Evolutionary conservation across 2,113 vertebrate genomes (phyloP).

Genomic region (Hydrochoerus hydrochaeris): DNA sequence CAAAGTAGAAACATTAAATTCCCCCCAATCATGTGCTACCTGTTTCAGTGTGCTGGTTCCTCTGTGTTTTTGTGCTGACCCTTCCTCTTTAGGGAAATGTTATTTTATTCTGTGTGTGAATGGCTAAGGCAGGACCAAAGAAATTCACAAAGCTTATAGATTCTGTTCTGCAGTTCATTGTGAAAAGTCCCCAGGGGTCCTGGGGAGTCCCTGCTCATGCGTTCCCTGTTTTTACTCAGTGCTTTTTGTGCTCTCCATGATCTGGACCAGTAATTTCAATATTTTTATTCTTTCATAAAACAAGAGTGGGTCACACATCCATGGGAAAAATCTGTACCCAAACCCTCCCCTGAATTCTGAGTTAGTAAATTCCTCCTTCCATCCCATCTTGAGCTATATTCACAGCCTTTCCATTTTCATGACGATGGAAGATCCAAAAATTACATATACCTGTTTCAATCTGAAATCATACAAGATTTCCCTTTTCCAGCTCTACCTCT

Average conservation of each 20-base stretch:
- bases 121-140: neutral
- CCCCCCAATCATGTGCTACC: neutral
- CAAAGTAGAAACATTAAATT: neutral
- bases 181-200: neutral
- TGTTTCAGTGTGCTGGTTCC: neutral
- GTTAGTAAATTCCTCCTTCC: neutral
- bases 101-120: neutral
- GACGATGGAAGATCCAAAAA: no score
- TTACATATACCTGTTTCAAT: no score
- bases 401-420: no score
- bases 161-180: neutral
- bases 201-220: neutral
- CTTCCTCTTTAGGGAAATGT: neutral
- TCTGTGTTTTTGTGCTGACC: neutral
- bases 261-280: neutral
- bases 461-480: no score
- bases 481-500: no score
- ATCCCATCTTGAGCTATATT: no score
- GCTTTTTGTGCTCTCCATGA: neutral
- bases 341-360: neutral
- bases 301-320: neutral
- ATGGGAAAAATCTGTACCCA: neutral
- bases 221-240: neutral
- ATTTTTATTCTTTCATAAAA: neutral
- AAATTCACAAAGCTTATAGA: neutral